Conservation (phyloP, 2,113 vertebrate genomes). For the Bufo gargarizans region DNA sequence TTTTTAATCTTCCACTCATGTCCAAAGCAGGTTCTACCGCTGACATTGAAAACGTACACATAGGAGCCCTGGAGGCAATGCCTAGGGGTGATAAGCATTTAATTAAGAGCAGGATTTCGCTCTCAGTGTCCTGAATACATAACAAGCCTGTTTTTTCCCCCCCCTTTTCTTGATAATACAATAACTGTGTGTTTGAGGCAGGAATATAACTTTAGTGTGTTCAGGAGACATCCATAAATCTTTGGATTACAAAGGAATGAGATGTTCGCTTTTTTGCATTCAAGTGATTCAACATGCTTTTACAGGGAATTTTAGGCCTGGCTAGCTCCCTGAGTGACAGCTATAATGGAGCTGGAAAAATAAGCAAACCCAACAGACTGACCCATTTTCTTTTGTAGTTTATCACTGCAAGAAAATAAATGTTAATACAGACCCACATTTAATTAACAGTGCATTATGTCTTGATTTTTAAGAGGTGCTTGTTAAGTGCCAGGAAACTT, state of each 20-base stretch:
- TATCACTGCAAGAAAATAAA: slow-evolving; percentile 22
- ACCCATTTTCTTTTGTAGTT: slow-evolving; percentile 68
- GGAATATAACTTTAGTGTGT: slow-evolving; percentile 56
- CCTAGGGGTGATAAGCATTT: slow-evolving; percentile 63
- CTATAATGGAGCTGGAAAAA: slow-evolving; percentile 69
- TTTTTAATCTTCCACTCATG: slow-evolving; percentile 60
- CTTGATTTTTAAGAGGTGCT: slow-evolving; percentile 25
- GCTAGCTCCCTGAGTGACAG: slow-evolving; percentile 69
- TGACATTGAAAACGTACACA: slow-evolving; percentile 61
- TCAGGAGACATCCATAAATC: slow-evolving; percentile 62
- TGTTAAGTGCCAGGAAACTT: slow-evolving; percentile 35
- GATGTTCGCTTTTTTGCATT: slow-evolving; percentile 59
- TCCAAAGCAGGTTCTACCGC: slow-evolving; percentile 60
- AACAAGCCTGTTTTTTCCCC: slow-evolving; percentile 45
- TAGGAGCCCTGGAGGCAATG: slow-evolving; percentile 61
- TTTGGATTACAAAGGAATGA: slow-evolving; percentile 63
- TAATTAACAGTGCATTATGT: slow-evolving; percentile 35
- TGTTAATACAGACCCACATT: slow-evolving; percentile 3
- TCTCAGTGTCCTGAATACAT: slow-evolving; percentile 38
- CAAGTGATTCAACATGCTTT: slow-evolving; percentile 60
- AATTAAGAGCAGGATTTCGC: slow-evolving; percentile 59
- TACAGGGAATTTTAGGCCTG: slow-evolving; percentile 63
- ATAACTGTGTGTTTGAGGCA: slow-evolving; percentile 61
- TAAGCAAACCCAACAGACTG: slow-evolving; percentile 63
- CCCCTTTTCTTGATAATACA: slow-evolving; percentile 33